phyloP scores from a whole-genome alignment of 2,888 invertebrate species.

The Seira ritae region DNA sequence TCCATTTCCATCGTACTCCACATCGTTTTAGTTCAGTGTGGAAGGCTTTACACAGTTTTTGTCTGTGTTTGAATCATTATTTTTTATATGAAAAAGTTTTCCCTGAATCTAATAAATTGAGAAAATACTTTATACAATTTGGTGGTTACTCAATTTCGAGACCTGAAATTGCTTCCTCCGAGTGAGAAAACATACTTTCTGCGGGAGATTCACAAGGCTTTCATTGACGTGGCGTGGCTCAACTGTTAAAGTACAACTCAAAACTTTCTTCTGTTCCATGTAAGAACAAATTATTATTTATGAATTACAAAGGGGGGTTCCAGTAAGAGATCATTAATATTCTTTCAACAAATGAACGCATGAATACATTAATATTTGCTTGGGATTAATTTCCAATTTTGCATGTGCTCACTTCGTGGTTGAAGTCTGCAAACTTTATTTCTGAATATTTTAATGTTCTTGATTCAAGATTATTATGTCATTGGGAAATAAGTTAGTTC shows the following conservation, averaged over 20 bases:
- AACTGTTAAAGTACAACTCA: constrained; percentile 38
- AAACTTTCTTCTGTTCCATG: constrained; percentile 33
- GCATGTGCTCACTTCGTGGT: too few relatives aligned
- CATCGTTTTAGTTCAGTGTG: too few relatives aligned
- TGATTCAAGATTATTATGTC: too few relatives aligned
- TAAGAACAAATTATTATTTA: constrained; percentile 30
- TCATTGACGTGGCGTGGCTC: constrained; percentile 23
- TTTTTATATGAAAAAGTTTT: neutral
- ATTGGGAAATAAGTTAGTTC: too few relatives aligned
- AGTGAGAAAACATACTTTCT: neutral
- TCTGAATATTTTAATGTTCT: too few relatives aligned
- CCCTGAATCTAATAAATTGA: neutral
- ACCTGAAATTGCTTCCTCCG: constrained; percentile 40
- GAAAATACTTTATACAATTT: neutral
- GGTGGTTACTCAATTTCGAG: constrained; percentile 10
- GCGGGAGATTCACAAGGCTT: constrained; percentile 28
- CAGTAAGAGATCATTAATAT: too few relatives aligned
- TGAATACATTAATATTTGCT: too few relatives aligned
- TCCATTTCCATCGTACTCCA: too few relatives aligned
- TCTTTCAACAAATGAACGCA: too few relatives aligned
- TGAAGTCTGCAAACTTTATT: too few relatives aligned
- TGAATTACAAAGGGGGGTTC: too few relatives aligned
- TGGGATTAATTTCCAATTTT: too few relatives aligned
- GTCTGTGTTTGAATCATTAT: constrained; percentile 6
- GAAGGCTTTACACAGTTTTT: constrained; percentile 29